Evolutionary conservation across 1,140 invertebrate genomes (phyloP).

Genomic region (Drosophila nigrodunni): DNA sequence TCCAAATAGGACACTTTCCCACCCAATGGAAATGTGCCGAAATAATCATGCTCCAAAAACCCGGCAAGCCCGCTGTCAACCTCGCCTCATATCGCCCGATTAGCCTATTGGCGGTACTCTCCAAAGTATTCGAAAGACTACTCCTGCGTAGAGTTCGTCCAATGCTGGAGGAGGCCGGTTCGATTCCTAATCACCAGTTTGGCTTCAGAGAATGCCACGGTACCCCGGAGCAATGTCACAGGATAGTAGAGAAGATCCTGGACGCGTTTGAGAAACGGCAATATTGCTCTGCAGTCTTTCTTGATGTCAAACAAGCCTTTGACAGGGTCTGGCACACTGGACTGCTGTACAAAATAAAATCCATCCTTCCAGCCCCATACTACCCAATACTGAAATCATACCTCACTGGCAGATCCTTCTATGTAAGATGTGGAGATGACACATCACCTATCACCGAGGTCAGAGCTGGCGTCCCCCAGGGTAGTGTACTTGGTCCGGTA

Average conservation of each 20-base stretch:
- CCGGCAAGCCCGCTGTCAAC: background rate
- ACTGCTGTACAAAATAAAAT: too few relatives aligned
- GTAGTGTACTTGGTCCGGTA: too few relatives aligned
- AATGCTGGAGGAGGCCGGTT: conserved; percentile 18
- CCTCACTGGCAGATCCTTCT: too few relatives aligned
- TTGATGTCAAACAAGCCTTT: background rate
- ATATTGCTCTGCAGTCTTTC: conserved; percentile 1
- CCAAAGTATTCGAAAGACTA: background rate
- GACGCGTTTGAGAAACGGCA: conserved; percentile 4
- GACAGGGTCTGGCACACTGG: background rate
- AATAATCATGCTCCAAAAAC: background rate
- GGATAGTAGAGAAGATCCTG: background rate
- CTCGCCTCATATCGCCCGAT: background rate
- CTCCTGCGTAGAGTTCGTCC: background rate
- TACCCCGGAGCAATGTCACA: conserved; percentile 9
- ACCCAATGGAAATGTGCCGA: background rate
- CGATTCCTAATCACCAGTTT: conserved; percentile 25
- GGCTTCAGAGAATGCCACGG: conserved; percentile 7
- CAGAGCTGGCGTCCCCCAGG: too few relatives aligned
- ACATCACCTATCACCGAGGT: too few relatives aligned
- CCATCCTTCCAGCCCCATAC: too few relatives aligned
- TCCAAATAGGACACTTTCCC: too few relatives aligned
- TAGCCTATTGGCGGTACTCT: background rate
- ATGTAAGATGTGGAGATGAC: too few relatives aligned
- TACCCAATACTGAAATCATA: too few relatives aligned